Percentiles rank a stretch among this genome's conserved stretches.
These are phyloP conservation scores for Capricornis sumatraensis DNA, from an alignment of 2,113 vertebrate genomes.

Conservation along the genomic window DNA sequence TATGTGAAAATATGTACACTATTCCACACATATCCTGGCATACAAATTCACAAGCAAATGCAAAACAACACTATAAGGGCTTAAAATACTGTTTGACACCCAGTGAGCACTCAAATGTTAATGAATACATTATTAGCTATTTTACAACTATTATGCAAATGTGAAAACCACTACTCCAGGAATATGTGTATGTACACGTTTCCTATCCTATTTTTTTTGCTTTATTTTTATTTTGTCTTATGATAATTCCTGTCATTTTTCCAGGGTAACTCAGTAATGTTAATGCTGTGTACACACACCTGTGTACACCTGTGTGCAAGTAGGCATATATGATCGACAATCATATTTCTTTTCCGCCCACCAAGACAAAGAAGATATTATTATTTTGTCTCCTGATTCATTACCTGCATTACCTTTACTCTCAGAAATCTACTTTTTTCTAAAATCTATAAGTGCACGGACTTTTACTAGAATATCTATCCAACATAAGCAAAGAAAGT, in stretches of 20 bases:
- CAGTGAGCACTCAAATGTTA: neutral
- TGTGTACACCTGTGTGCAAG: neutral
- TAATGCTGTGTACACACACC: neutral
- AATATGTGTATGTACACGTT: neutral
- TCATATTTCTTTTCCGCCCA: constrained; percentile 12
- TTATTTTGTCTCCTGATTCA: neutral
- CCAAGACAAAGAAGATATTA: neutral
- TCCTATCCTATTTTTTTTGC: constrained; percentile 27
- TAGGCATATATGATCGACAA: neutral
- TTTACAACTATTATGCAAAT: constrained; percentile 3
- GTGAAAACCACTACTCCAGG: neutral
- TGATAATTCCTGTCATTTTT: constrained; percentile 10
- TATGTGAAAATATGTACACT: neutral
- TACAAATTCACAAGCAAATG: neutral
- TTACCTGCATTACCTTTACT: neutral
- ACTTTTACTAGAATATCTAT: neutral
- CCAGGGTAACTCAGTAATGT: neutral
- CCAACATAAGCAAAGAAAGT: neutral
- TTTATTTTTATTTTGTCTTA: constrained; percentile 17
- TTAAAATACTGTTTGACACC: neutral
- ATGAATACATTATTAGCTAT: neutral
- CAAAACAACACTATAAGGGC: neutral
- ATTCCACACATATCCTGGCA: neutral
- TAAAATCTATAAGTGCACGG: neutral
- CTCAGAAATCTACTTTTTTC: constrained; percentile 15